phyloP scores from a whole-genome alignment of 2,113 vertebrate genomes.

The Sialia sialis region DNA sequence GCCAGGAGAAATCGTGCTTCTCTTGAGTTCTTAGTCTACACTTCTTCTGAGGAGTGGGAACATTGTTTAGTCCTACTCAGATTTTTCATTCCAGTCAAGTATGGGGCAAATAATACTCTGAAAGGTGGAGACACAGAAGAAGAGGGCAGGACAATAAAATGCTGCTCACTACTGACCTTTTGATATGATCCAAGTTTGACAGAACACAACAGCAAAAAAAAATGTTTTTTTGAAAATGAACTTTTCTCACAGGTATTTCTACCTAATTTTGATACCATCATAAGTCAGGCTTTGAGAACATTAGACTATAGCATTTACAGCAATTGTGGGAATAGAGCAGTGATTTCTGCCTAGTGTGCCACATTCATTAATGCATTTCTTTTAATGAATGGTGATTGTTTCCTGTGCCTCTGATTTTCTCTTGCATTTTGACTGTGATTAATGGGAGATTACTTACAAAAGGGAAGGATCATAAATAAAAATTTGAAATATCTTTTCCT shows the following conservation, averaged over 20 bases:
- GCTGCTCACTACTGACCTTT: background rate
- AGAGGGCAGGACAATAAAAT: background rate
- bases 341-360: background rate
- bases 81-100: background rate
- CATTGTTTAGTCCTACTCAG: background rate
- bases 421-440: background rate
- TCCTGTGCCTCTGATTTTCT: background rate
- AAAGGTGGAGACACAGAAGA: background rate
- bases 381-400: background rate
- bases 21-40: background rate
- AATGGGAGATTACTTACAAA: background rate
- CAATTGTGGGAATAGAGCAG: background rate
- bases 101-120: background rate
- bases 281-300: background rate
- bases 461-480: background rate
- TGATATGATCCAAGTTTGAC: background rate
- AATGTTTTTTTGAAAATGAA: background rate
- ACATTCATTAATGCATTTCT: background rate
- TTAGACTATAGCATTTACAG: background rate
- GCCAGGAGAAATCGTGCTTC: background rate
- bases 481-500: background rate
- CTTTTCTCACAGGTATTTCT: background rate
- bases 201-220: fast-evolving
- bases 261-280: background rate
- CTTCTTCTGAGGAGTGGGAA: background rate